Conservation (phyloP, 2,888 invertebrate genomes). For the Lamproptera curius region DNA sequence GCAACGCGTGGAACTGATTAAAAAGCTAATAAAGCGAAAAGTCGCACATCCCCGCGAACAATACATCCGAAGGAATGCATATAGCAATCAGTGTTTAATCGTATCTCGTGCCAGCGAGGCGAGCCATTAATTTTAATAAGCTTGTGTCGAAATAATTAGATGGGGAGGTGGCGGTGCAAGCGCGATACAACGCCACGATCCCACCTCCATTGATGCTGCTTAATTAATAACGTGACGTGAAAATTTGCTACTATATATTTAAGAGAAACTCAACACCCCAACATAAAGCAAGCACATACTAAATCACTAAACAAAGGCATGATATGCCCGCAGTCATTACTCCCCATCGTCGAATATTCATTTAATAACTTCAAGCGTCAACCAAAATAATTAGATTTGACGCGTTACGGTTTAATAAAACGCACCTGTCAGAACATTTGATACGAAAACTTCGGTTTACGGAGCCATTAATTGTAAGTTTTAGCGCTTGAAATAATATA, state of each 20-base stretch:
- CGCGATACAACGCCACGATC: slow-evolving; percentile 41
- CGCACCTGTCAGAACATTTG: too few species aligned
- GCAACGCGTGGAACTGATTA: too few species aligned
- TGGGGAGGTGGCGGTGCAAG: slow-evolving; percentile 20
- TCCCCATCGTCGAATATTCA: background rate
- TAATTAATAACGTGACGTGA: slow-evolving; percentile 2
- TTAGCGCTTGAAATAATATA: too few species aligned
- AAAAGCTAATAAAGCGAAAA: too few species aligned
- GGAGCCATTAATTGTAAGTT: too few species aligned
- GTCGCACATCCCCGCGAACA: too few species aligned
- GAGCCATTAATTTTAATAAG: slow-evolving; percentile 37
- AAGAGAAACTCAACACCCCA: background rate
- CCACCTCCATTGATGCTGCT: slow-evolving; percentile 30
- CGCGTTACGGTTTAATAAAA: too few species aligned
- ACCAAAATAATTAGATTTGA: too few species aligned
- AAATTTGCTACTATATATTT: background rate
- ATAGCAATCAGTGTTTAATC: slow-evolving; percentile 51
- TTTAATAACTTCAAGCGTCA: too few species aligned
- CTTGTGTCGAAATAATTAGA: slow-evolving; percentile 46
- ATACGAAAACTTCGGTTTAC: too few species aligned
- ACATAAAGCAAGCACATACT: background rate
- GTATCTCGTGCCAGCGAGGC: slow-evolving; percentile 28
- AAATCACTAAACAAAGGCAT: background rate
- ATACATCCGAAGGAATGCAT: too few species aligned
- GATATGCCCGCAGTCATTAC: background rate